phyloP scores from a whole-genome alignment of 2,113 vertebrate genomes.

The Vulpes lagopus region DNA sequence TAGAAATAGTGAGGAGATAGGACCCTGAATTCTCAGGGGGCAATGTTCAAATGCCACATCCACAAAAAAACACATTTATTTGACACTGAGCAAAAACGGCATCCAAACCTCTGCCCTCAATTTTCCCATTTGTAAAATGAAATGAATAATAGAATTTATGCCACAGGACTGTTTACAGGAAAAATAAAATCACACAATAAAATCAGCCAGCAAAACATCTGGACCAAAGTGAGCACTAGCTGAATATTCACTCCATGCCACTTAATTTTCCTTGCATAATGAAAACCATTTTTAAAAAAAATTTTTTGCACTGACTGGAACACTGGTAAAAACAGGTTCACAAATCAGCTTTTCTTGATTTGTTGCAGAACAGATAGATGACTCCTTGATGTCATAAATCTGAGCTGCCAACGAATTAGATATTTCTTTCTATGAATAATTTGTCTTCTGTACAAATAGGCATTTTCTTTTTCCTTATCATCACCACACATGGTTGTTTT shows the following conservation, averaged over 20 bases:
- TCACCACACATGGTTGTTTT: background rate
- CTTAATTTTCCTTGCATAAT: background rate
- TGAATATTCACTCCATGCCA: background rate
- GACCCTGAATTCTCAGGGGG: background rate
- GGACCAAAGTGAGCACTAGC: background rate
- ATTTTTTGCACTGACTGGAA: background rate
- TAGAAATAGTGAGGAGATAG: background rate
- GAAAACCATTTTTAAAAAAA: background rate
- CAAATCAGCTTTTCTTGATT: conserved; percentile 20
- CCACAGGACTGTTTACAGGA: background rate
- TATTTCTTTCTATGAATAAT: conserved; percentile 32
- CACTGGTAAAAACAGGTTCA: background rate
- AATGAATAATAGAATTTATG: background rate
- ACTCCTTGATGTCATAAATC: background rate
- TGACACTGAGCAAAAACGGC: background rate
- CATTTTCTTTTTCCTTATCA: background rate
- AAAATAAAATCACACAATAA: background rate
- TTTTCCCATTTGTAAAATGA: background rate
- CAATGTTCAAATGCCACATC: background rate
- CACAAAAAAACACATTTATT: background rate
- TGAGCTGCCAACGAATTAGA: conserved; percentile 37
- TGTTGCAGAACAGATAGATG: background rate
- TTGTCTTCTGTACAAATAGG: background rate
- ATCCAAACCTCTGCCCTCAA: background rate
- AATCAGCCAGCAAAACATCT: background rate